A percentile compares a stretch with the other conserved stretches of the same genome.
Conservation (phyloP, 1,140 invertebrate genomes). For the Aphaenogaster ashmeadi region DNA sequence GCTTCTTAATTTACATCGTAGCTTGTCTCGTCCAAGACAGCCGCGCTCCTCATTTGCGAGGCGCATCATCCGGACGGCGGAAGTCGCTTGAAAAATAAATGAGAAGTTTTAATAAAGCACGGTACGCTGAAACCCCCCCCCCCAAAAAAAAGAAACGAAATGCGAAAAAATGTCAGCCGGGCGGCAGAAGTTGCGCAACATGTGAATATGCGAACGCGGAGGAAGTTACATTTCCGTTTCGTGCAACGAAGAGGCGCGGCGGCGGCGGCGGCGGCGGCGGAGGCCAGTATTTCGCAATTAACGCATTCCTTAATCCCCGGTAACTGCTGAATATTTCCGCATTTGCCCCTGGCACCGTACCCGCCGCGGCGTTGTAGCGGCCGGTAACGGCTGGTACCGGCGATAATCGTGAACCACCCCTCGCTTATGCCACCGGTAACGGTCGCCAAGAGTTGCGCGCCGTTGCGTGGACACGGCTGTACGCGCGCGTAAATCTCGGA, state of each 20-base stretch:
- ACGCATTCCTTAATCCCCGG: constrained; percentile 81
- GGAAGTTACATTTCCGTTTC: constrained; percentile 76
- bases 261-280: constrained; percentile 20
- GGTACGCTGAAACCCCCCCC: constrained; percentile 21
- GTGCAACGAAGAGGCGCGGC: constrained; percentile 62
- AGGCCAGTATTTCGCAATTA: constrained; percentile 82
- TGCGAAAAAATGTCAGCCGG: constrained; percentile 59
- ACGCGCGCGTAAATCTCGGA: constrained; percentile 75
- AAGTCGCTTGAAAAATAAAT: constrained; percentile 49
- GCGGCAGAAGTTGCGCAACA: constrained; percentile 61
- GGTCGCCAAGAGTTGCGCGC: constrained; percentile 54
- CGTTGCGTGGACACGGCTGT: constrained; percentile 46
- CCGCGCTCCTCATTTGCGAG: constrained; percentile 50
- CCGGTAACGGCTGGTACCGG: constrained; percentile 60
- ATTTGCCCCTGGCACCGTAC: constrained; percentile 17
- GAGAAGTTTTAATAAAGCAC: constrained; percentile 63
- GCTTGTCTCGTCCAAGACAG: constrained; percentile 24
- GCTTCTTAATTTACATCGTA: constrained; percentile 28
- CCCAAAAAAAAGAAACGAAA: neutral
- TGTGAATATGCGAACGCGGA: constrained; percentile 55
- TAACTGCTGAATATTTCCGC: constrained; percentile 80
- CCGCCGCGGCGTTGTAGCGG: constrained; percentile 39
- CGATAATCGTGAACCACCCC: constrained; percentile 59
- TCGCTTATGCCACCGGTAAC: constrained; percentile 58
- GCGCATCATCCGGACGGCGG: constrained; percentile 41